Evolutionary conservation across 1,140 invertebrate species (phyloP), one percentile per base, ranked within the genome.

Genomic region (Heliconius nattereri): DNA sequence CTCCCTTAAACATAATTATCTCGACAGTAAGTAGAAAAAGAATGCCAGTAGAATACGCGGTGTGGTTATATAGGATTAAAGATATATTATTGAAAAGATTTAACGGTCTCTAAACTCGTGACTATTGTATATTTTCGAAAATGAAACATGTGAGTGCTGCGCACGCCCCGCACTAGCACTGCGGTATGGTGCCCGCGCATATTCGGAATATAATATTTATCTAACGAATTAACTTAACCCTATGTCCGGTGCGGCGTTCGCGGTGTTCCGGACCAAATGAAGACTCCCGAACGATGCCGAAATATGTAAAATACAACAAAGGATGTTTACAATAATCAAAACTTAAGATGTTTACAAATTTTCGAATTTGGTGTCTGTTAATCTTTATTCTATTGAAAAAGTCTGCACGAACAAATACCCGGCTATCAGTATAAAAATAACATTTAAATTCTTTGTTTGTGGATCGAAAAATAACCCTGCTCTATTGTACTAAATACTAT

Each of bases 391-490:
- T 93, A 92, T 93, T 92, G 87, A 90, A 91, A 92, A 91, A 83
- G 40, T 87, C 91, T 94, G 91, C 91, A 92, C 78, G 91, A 94
- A 94, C 89, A 85, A 84, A 94, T 92, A 93, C 92, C 93, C 91
- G 93, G 93, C 88, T 94, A 89, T 94, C 90, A 88, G 92, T 94
- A 93, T 92, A 94, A 94, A 94, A 94, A 93, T 94, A 94, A 94
- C 89, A 84, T 90, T 87, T 92, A 89, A 89, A 89, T 86, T 92
- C 86, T 92, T 92, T 90, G 89, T 92, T 85, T 92, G 90, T 93
- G 91, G 92, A 93, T 94, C 93, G 93, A 93, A 94, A 94, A 94
- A 91, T 93, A 94, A 94, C 92, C 92, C 92, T 93, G 93, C 91
- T 92, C 92, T 94, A 94, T 94, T 94, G 92, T 92, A 92, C 92